Evolutionary conservation across 92 coral and sea anemone genomes (phyloP), one percentile per base, ranked within the genome.

Genomic region (Actinernus sp.): DNA sequence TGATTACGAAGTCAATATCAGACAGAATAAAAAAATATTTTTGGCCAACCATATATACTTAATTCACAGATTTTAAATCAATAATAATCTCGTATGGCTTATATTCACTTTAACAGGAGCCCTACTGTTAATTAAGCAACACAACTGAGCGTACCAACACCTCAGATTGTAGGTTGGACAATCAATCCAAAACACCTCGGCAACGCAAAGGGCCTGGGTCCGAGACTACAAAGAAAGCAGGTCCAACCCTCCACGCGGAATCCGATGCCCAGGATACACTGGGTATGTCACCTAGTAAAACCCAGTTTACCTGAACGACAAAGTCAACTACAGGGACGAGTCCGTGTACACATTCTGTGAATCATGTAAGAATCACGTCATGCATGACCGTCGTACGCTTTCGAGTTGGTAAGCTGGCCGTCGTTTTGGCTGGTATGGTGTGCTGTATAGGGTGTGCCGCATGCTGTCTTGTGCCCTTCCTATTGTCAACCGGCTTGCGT

Each of bases 281-380:
- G 63, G 63, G 63, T 13, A 31, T 25, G 0, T 49, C 46, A 36
- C 57, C 16, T 7, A 50, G 38, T n/a, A 54, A 68, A 16, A 39
- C 19, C 23, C 40, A 17, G 2, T 68, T n/a, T n/a, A 68, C 57
- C 10, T 65, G 30, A 90, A 88, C 50, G 94, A 85, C 45, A 55
- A 53, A 12, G 61, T 40, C 48, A 90, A 88, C 68, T 88, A 77
- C 57, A 71, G 49, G 23, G 81, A 65, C 18, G 90, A 78, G 59
- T 66, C 94, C 2, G 90, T 88, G 36, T 88, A 76, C 62, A 88
- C 94, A 2, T 88, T 88, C 49, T 88, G 94, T 73, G 87, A 87
- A 7, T 88, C 90, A 5, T 88, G 94, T 76, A 88, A 82, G 83
- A 88, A 88, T 31, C 85, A 77, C 65, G 87, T 88, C 46, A 83